Conservation (phyloP, 2,888 invertebrate species). For the Apeira syringaria region DNA sequence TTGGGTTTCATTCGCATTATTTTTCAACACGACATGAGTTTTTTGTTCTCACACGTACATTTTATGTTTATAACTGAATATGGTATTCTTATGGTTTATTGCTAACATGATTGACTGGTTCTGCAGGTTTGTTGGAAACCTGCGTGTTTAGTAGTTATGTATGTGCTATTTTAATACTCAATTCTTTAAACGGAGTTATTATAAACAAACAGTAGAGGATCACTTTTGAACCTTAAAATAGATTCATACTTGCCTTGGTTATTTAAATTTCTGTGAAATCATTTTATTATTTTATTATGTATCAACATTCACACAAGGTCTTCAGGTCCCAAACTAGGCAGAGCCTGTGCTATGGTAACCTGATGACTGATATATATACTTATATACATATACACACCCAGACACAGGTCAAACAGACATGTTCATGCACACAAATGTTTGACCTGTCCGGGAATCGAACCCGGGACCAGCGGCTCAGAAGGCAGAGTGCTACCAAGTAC, state of each 20-base stretch:
- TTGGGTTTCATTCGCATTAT: slow-evolving; percentile 41
- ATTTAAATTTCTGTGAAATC: slow-evolving; percentile 6
- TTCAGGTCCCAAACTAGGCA: too few species aligned
- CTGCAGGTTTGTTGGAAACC: slow-evolving; percentile 31
- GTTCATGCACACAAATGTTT: too few species aligned
- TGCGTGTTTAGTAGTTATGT: slow-evolving; percentile 10
- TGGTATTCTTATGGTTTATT: slow-evolving; percentile 30
- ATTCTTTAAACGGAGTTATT: not conserved
- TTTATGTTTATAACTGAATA: slow-evolving; percentile 22
- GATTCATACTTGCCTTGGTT: slow-evolving; percentile 5
- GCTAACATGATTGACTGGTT: slow-evolving; percentile 39
- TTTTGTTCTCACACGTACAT: slow-evolving; percentile 24
- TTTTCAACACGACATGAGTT: slow-evolving; percentile 20
- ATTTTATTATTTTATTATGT: too few species aligned
- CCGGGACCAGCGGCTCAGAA: too few species aligned
- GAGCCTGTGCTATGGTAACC: too few species aligned
- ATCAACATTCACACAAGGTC: too few species aligned
- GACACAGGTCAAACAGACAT: too few species aligned
- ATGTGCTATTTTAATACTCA: slow-evolving; percentile 10
- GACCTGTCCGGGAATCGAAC: too few species aligned
- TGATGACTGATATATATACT: too few species aligned
- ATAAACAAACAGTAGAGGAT: not conserved
- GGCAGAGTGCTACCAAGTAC: too few species aligned
- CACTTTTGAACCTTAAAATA: slow-evolving; percentile 4
- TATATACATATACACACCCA: too few species aligned